phyloP scores from a whole-genome alignment of 1,140 invertebrate genomes.

The Lasioglossum baleicum region DNA sequence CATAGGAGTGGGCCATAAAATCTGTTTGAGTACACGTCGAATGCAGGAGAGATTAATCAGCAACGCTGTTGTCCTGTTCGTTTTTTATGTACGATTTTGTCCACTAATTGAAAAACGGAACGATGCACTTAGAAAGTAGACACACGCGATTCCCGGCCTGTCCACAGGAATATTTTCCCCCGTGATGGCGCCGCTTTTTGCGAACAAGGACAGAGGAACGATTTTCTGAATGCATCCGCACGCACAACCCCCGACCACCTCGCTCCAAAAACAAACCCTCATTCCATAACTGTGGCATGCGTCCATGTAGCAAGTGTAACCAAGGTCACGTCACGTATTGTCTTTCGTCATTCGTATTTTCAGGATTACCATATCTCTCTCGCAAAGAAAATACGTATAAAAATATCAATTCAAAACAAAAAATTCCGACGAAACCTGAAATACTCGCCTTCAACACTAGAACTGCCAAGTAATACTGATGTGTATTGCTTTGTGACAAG shows the following conservation, averaged over 20 bases:
- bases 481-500: too few relatives aligned
- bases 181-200: not conserved
- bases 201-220: not conserved
- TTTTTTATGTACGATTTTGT: constrained; percentile 6
- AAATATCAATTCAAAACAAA: too few relatives aligned
- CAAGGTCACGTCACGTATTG: constrained; percentile 18
- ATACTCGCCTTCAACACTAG: too few relatives aligned
- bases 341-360: constrained; percentile 5
- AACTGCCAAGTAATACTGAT: too few relatives aligned
- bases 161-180: not conserved
- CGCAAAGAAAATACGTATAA: too few relatives aligned
- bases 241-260: constrained; percentile 28
- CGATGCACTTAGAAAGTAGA: constrained; percentile 62
- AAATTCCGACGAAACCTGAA: too few relatives aligned
- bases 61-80: constrained; percentile 17
- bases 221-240: constrained; percentile 70
- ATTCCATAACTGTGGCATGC: constrained; percentile 69
- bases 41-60: constrained; percentile 48
- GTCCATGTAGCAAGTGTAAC: constrained; percentile 60
- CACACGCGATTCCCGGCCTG: not conserved
- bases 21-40: constrained; percentile 40
- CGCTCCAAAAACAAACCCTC: constrained; percentile 9
- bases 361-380: too few relatives aligned
- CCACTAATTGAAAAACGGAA: constrained; percentile 36
- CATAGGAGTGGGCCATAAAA: constrained; percentile 69